Evolutionary conservation across 1,140 invertebrate species (phyloP), one percentile per base, ranked within the genome.

Genomic region (Coenobita brevimanus): DNA sequence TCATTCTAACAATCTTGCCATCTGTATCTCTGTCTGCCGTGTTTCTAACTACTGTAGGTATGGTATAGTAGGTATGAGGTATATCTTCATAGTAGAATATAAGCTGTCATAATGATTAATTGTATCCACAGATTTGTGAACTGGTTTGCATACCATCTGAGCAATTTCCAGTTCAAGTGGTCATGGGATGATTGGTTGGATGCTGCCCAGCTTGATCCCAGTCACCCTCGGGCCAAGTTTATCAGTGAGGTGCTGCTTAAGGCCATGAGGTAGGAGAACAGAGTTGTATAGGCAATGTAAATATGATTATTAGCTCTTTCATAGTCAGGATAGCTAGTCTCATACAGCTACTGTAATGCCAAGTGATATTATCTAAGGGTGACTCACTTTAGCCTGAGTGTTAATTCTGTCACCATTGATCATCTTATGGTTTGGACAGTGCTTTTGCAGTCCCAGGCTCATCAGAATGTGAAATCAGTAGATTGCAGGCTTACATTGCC

Each of bases 101-200:
- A n/a, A n/a, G n/a, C n/a, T 82, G 82, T 71, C 17, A 15, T 69
- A 21, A 69, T 69, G 24, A 71, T 57, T 79, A 3, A 30, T 46
- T 84, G 21, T 71, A 41, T 85, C 89, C 92, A 2, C 83, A 95
- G 95, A 91, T 99, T 99, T 93, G 96, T 97, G 2, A 96, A 95
- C 92, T 99, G 99, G 99, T 99, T 99, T 94, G 95, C 97, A 0
- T 99, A 99, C 92, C 99, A 99, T 93, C 94, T 99, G 92, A 99
- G 98, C 92, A 99, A 99, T 93, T 99, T 99, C 92, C 98, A 99
- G 93, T 99, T 99, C 92, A 95, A 97, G 78, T 99, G 99, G 98
- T 98, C 97, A 1, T 99, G 99, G 99, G 97, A 98, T 91, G 97
- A 98, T 91, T 98, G 97, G 97, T 96, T 96, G 91, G 95, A 94